Base-by-base conservation (phyloP, 2,888 invertebrate species). In the Drosophila lutescens region DNA sequence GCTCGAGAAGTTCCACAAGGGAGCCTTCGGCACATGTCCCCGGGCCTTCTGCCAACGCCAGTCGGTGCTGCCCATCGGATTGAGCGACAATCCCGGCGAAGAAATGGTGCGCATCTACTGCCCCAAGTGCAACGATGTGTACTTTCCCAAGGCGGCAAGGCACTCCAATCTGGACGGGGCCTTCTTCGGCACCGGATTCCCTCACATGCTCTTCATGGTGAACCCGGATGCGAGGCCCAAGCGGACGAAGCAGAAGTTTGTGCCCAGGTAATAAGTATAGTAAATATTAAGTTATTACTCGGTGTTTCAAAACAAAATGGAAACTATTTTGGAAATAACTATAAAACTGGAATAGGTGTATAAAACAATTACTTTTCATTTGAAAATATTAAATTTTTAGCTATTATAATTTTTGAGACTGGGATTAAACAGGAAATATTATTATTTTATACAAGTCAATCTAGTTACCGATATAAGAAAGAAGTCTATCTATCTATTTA, bases 151-250 rank as follows among this genome's bases (percentile, higher is more conserved):
- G 93, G 98, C 98, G 13, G 97, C 98, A 41, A 95, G 99, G 59
- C 98, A 99, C 93, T 98, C 98, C 93, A 98, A 98, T 93, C 98
- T 98, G 23, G 99, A 99, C 93, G 99, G 99, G 59, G 99, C 99
- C 47, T 99, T 98, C 93, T 99, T 99, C 93, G 99, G 99, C 89
- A 99, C 99, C 46, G 99, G 99, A 62, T 99, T 99, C 93, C 99
- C 99, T 68, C 99, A 99, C 93, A 99, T 99, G 99, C 94, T 99
- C 76, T 99, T 99, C 93, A 99, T 99, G 98, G 99, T 99, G 86
- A 99, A 99, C 93, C 99, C 99, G 0, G 99, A 99, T 93, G 97
- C 98, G 93, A 94, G 99, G 91, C 99, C 99, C 77, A 98, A 98
- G 93, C 95, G 98, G 88, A 96, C 98, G 77, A 95, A 96, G 85